phyloP scores from a whole-genome alignment of 1,140 invertebrate species.

The Heliconius hermathena region DNA sequence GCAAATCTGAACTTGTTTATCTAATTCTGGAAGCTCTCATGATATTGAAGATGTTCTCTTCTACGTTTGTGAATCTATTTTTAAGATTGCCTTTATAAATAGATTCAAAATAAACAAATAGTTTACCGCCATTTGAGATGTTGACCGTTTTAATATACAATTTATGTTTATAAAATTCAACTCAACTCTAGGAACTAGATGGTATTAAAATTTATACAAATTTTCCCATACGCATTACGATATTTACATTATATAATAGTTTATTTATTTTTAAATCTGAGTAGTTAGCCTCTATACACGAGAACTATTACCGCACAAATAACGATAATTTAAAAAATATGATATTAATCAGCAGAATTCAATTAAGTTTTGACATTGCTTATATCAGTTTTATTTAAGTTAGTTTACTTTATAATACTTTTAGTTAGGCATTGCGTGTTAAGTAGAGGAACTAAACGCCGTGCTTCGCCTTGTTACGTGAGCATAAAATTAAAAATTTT shows the following conservation, averaged over 20 bases:
- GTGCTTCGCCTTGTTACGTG: no score
- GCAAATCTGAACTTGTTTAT: constrained; percentile 6
- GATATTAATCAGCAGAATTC: not conserved
- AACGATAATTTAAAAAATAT: not conserved
- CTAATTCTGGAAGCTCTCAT: constrained; percentile 2
- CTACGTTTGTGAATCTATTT: not conserved
- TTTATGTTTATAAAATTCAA: constrained; percentile 3
- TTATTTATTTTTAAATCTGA: not conserved
- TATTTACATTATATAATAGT: constrained; percentile 3
- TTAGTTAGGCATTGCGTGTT: no score
- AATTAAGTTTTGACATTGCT: no score
- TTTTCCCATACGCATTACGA: constrained; percentile 13
- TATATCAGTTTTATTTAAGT: no score
- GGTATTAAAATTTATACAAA: constrained; percentile 15
- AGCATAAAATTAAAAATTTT: no score
- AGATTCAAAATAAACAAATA: not conserved
- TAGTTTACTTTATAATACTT: no score
- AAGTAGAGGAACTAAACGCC: no score
- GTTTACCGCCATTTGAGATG: not conserved
- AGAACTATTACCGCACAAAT: not conserved
- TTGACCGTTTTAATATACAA: not conserved
- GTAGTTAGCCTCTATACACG: not conserved
- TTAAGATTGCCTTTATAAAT: not conserved
- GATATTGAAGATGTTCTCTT: not conserved
- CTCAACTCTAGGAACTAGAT: not conserved